Base-by-base conservation (phyloP, 1,140 invertebrate genomes). In the Temnothorax longispinosus region DNA sequence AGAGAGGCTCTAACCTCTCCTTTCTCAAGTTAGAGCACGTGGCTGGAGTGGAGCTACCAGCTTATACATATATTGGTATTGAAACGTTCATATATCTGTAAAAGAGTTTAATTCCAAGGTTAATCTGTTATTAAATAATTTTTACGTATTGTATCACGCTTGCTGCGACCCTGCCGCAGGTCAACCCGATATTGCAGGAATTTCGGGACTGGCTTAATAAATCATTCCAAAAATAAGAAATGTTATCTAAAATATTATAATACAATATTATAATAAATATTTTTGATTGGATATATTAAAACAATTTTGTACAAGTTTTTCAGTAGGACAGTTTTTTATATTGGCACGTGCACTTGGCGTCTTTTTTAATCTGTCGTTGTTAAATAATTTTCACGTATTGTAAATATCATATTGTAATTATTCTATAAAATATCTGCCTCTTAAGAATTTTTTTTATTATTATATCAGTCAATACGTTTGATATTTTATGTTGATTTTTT, bases 171-270 rank as follows among this genome's bases (percentile, higher is more conserved):
- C 95, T 93, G 93, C 96, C 95, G 91, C 94, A 94, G 96, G 96
- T 96, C 95, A 96, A 94, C 95, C 96, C 93, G 95, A 95, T 95
- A 96, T 96, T 96, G 96, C 96, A 97, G 95, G 96, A 95, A 92
- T 87, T 91, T 93, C 92, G 90, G 93, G 94, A 94, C 93, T 93
- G 95, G 95, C 96, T 94, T 38, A 4, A 58, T 67, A 56, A 41
- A 52, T 7, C 27, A 84, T 84, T 67, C 18, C 44, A 89, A 89
- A 47, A 76, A 44, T 56, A 56, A 69, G 32, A 44, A 10, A 65
- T 41, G 15, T 5, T 21, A 27, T 27, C 1, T 27, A 27, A 27
- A 27, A 27, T 27, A 27, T 27, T 27, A 27, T 27, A 27, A 27
- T 27, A 27, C 27, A 27, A 27, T 27, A 27, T 27, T 27, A 27